Evolutionary conservation across 2,888 invertebrate species (phyloP), one percentile per base, ranked within the genome.

Genomic region (Monochamus alternatus): DNA sequence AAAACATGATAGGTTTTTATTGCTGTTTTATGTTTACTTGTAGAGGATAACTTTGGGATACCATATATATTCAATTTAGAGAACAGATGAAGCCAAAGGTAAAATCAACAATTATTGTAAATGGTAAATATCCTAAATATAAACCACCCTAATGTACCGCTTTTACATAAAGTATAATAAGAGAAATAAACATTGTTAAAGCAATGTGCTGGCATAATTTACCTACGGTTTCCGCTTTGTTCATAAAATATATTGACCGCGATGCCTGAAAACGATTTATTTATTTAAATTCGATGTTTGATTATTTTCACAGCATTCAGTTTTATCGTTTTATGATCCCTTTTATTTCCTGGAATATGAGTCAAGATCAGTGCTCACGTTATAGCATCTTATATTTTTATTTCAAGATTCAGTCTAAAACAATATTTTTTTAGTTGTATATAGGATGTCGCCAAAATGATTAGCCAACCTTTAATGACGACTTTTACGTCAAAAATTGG

Each of bases 291-390:
- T 2, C 14, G 3, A 14, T 55, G 55, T 55, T 14, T 55, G 55
- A 55, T 55, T 55, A 55, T 55, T 55, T 55, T 55, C 14, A 14
- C 55, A n/a, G 55, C 55, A 55, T 7, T 55, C n/a, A 55, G 3
- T 55, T 55, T 55, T 55, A 55, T n/a, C 5, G 14, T 55, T 55
- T 14, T 55, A 14, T 55, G 55, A 55, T 55, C 14, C 4, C 5
- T 52, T 52, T 52, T 14, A 55, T 55, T n/a, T 10, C 55, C 55
- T n/a, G n/a, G 55, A 55, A 55, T n/a, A 14, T 55, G 2, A 55
- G 3, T 55, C 14, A 14, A 14, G n/a, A 55, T 55, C 14, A 5
- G 3, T 38, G 38, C 38, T 5, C n/a, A n/a, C n/a, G n/a, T n/a
- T n/a, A n/a, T n/a, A n/a, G n/a, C n/a, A n/a, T n/a, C n/a, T n/a